Conservation (phyloP, 2,113 vertebrate genomes). For the Pangasianodon gigas region DNA sequence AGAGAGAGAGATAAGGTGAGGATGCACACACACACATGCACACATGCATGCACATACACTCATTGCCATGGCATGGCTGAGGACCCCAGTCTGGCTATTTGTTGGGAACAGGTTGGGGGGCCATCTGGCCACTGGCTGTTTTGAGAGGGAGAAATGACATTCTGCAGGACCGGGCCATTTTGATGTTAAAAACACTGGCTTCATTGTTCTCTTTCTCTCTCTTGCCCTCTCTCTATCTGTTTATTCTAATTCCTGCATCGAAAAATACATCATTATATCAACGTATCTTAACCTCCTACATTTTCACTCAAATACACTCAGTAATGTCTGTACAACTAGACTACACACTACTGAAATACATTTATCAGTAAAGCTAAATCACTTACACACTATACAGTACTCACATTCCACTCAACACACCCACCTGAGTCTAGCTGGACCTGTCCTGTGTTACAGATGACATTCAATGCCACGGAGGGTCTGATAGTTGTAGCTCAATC, state of each 20-base stretch:
- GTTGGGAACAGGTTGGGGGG: conserved; percentile 49
- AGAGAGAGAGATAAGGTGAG: background rate
- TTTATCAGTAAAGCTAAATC: conserved; percentile 8
- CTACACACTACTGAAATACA: background rate
- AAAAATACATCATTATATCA: conserved; percentile 27
- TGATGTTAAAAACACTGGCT: conserved; percentile 57
- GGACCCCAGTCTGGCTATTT: conserved; percentile 42
- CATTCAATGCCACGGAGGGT: conserved; percentile 22
- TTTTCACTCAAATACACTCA: conserved; percentile 28
- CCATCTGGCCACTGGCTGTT: conserved; percentile 56
- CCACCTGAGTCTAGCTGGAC: conserved; percentile 3
- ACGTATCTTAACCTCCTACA: conserved; percentile 22
- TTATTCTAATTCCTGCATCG: conserved; percentile 17
- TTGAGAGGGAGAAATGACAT: conserved; percentile 53
- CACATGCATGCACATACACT: background rate
- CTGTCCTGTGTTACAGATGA: conserved; percentile 32
- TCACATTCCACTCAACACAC: background rate
- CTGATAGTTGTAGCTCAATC: conserved; percentile 33
- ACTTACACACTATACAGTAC: conserved; percentile 8
- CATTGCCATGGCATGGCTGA: conserved; percentile 20
- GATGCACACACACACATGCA: background rate
- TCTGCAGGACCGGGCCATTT: conserved; percentile 48
- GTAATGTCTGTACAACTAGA: background rate
- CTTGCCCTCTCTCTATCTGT: background rate
- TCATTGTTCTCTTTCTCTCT: conserved; percentile 41